Conservation (phyloP, 2,797 vertebrate species). For the Craterocephalus amniculus region DNA sequence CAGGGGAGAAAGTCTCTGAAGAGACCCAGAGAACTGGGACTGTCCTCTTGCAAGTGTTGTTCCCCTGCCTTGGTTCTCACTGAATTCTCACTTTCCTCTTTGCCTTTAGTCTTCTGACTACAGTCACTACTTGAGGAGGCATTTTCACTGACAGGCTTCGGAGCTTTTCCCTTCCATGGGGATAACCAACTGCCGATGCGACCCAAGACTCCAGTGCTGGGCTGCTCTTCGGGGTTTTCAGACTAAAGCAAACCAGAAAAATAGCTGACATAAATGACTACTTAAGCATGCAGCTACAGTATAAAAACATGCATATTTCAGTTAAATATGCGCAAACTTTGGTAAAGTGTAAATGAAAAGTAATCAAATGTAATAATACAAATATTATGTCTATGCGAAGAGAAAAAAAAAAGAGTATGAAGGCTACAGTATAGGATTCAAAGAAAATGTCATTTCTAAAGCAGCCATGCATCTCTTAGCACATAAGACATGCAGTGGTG, state of each 20-base stretch:
- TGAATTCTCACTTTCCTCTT: conserved; percentile 33
- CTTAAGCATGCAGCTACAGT: not conserved
- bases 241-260: conserved; percentile 68
- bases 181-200: conserved; percentile 82
- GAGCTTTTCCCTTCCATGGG: conserved; percentile 70
- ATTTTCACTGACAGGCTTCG: conserved; percentile 54
- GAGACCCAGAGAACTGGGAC: conserved; percentile 32
- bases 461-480: conserved; percentile 75
- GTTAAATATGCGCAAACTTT: conserved; percentile 25
- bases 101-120: conserved; percentile 30
- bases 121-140: conserved; percentile 28
- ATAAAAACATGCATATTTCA: conserved; percentile 52
- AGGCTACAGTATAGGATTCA: conserved; percentile 40
- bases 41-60: conserved; percentile 43
- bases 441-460: conserved; percentile 54
- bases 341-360: conserved; percentile 20
- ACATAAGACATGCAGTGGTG: conserved; percentile 74
- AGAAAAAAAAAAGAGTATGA: conserved; percentile 49
- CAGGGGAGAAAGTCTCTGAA: conserved; percentile 56
- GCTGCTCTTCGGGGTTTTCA: conserved; percentile 73
- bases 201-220: conserved; percentile 76
- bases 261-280: conserved; percentile 29
- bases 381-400: conserved; percentile 34
- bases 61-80: conserved; percentile 41
- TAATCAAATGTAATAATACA: conserved; percentile 31